Evolutionary conservation across 1,140 invertebrate genomes (phyloP), one percentile per base, ranked within the genome.

Genomic region (Pogonus chalceus): DNA sequence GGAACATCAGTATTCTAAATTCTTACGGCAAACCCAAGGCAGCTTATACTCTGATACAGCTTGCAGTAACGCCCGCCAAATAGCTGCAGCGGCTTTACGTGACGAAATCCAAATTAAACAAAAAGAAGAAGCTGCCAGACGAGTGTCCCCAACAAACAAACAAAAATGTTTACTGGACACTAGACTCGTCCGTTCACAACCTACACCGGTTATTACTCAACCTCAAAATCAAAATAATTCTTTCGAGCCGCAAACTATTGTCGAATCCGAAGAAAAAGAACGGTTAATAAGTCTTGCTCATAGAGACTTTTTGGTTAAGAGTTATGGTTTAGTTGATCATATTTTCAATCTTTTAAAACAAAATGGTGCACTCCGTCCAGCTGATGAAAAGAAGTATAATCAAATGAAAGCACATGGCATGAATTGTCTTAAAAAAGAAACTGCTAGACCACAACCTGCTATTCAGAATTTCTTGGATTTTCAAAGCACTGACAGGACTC

Each of bases 31-130:
- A 69, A 85, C 78, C 53, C 76, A 78, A 31, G 80, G 75, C 49
- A 83, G 85, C 1, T 72, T 90, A 31, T 90, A 85, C 65, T 81
- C 84, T 53, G 84, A 85, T 60, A 91, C 87, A n/a, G 81, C 83
- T 20, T 77, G 85, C 0, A 88, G 85, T 31, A 80, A 81, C 60
- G 84, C 84, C 0, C 75, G 85, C 50, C 80, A 83, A 47, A 84
- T 86, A 59, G 82, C 80, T 35, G 75, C 77, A 10, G 76, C 77
- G 31, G 59, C 75, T 2, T 76, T 83, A 52, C 71, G 77, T 4
- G 80, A 81, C 52, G 80, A 82, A 61, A 78, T 80, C 61, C 74
- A 79, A 62, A 77, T 82, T 53, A 68, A 63, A 56, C 64, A 63
- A 1, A 65, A 67, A 55, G 20, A 68, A 47, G 68, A 69, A 55